These are phyloP conservation scores for Drosophila paranaensis DNA, from an alignment of 2,888 invertebrate species.

Conservation along the genomic window DNA sequence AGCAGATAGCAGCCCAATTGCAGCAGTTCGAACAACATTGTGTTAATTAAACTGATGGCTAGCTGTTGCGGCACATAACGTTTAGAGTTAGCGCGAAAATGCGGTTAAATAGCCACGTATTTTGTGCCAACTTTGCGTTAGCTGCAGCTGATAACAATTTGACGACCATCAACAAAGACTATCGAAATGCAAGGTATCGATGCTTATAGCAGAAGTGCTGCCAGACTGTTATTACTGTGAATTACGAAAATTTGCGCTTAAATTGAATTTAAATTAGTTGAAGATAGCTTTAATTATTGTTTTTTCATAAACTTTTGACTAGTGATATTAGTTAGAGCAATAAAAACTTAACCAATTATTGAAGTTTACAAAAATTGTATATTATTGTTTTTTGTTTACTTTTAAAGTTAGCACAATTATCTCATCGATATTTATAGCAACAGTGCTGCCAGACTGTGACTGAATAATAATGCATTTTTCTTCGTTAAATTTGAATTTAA, in stretches of 20 bases:
- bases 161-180: slow-evolving; percentile 19
- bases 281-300: too few relatives aligned
- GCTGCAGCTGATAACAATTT: slow-evolving; percentile 55
- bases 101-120: slow-evolving; percentile 57
- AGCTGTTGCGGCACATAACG: slow-evolving; percentile 61
- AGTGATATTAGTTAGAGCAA: not conserved
- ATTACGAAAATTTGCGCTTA: too few relatives aligned
- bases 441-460: slow-evolving; percentile 27
- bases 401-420: not conserved
- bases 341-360: not conserved
- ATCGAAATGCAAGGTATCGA: slow-evolving; percentile 38
- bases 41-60: slow-evolving; percentile 30
- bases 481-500: slow-evolving; percentile 18
- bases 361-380: not conserved
- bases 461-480: not conserved
- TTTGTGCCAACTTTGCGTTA: slow-evolving; percentile 46
- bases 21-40: slow-evolving; percentile 55
- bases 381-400: not conserved
- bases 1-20: slow-evolving; percentile 49
- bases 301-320: too few relatives aligned
- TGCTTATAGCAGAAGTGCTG: not conserved
- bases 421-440: slow-evolving; percentile 25
- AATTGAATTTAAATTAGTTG: not conserved
- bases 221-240: slow-evolving; percentile 16
- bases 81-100: slow-evolving; percentile 41